These are phyloP conservation scores for Loxodonta africana DNA, from an alignment of 2,113 vertebrate genomes.

Conservation along the genomic window DNA sequence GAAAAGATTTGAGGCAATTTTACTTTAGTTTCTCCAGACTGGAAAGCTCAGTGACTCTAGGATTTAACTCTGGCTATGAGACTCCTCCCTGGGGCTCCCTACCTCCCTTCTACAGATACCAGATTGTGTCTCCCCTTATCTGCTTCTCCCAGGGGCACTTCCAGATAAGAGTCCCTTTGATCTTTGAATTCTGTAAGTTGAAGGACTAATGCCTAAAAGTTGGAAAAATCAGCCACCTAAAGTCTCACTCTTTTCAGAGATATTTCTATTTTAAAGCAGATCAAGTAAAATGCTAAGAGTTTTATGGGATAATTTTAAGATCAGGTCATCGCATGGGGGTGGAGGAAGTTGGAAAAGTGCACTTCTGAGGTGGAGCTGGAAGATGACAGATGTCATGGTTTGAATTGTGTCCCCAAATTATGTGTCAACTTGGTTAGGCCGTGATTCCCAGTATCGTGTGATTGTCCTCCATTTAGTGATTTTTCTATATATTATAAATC, in stretches of 20 bases:
- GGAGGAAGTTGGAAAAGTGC: background rate
- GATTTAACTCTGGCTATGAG: background rate
- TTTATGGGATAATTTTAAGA: background rate
- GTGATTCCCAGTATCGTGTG: too few species aligned
- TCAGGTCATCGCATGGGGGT: background rate
- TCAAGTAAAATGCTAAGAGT: background rate
- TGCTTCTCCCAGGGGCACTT: background rate
- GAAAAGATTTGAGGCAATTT: background rate
- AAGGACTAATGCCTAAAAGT: background rate
- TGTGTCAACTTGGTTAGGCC: too few species aligned
- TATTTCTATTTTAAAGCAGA: background rate
- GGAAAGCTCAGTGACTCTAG: background rate
- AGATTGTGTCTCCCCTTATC: background rate
- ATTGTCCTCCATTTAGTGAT: too few species aligned
- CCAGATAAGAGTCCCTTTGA: conserved; percentile 14
- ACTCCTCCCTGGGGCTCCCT: background rate
- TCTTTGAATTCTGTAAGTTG: background rate
- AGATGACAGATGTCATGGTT: too few species aligned
- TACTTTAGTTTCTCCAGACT: background rate
- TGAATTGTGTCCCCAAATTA: too few species aligned
- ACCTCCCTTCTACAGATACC: background rate
- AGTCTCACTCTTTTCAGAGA: background rate
- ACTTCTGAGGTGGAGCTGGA: background rate
- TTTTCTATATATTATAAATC: too few species aligned
- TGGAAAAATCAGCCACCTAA: background rate